A percentile compares a stretch with the other conserved stretches of the same genome.
Conservation (phyloP, 2,797 vertebrate genomes). For the Helostoma temminkii region DNA sequence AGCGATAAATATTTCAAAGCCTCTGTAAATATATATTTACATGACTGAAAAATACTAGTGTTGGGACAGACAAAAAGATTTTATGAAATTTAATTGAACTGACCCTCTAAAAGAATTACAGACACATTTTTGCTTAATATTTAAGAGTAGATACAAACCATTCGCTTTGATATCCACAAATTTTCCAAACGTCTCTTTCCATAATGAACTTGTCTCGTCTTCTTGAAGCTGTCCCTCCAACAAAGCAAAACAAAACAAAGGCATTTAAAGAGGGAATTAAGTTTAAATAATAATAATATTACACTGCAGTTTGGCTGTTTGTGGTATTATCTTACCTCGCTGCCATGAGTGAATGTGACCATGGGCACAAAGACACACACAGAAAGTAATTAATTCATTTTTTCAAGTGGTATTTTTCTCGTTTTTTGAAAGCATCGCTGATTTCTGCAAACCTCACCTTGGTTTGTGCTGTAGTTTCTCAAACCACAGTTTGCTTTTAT, state of each 20-base stretch:
- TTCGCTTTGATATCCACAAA: slow-evolving; percentile 92
- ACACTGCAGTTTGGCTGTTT: not conserved
- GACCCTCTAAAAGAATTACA: not conserved
- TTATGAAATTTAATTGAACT: not conserved
- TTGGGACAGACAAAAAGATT: not conserved
- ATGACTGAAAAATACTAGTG: too few relatives aligned
- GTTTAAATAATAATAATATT: not conserved
- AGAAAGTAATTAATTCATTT: not conserved
- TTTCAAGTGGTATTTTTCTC: not conserved
- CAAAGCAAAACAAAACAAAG: slow-evolving; percentile 7
- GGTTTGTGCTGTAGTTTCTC: slow-evolving; percentile 84
- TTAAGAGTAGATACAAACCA: slow-evolving; percentile 78
- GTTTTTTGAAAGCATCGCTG: accelerated
- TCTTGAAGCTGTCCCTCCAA: slow-evolving; percentile 67
- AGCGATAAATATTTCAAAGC: too few relatives aligned
- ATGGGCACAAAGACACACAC: slow-evolving; percentile 12
- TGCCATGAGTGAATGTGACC: not conserved
- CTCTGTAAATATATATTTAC: too few relatives aligned
- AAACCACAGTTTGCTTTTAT: slow-evolving; percentile 88
- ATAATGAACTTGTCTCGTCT: slow-evolving; percentile 80
- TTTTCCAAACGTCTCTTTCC: slow-evolving; percentile 88
- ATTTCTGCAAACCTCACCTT: slow-evolving; percentile 48
- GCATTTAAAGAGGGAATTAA: not conserved
- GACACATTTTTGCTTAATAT: not conserved
- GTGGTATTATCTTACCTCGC: slow-evolving; percentile 56